Evolutionary conservation across 2,113 vertebrate species (phyloP).

Genomic region (Xenopus borealis): DNA sequence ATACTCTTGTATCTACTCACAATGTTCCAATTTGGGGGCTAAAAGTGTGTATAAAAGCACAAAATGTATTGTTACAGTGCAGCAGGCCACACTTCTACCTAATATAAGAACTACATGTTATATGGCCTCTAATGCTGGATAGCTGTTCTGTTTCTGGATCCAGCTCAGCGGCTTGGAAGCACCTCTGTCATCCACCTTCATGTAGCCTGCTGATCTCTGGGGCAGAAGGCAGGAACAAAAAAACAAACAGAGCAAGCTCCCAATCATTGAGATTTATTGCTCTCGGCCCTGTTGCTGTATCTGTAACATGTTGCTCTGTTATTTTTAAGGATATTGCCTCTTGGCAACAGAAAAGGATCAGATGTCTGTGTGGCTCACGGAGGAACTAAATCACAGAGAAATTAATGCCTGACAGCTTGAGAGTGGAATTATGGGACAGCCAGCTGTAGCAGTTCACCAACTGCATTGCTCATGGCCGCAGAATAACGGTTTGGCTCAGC

Average conservation of each 20-base stretch:
- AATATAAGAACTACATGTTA: constrained; percentile 1
- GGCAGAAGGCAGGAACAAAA: constrained; percentile 53
- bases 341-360: constrained; percentile 63
- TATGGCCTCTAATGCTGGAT: constrained; percentile 28
- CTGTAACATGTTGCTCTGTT: constrained; percentile 60
- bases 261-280: constrained; percentile 63
- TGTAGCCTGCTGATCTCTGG: constrained; percentile 26
- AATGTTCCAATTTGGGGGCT: no score
- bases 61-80: no score
- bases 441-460: constrained; percentile 14
- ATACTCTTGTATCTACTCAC: no score
- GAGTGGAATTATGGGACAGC: constrained; percentile 33
- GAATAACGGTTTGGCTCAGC: neutral
- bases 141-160: constrained; percentile 46
- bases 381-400: constrained; percentile 65
- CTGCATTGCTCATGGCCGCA: neutral
- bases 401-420: constrained; percentile 55
- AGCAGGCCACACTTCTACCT: neutral
- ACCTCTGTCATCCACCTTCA: constrained; percentile 59
- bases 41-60: neutral
- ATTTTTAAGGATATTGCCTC: constrained; percentile 62
- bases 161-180: constrained; percentile 54
- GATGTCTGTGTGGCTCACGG: constrained; percentile 58
- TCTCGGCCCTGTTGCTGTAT: constrained; percentile 59
- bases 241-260: constrained; percentile 53